Conservation (phyloP, 2,797 vertebrate genomes). For the Columba guinea region DNA sequence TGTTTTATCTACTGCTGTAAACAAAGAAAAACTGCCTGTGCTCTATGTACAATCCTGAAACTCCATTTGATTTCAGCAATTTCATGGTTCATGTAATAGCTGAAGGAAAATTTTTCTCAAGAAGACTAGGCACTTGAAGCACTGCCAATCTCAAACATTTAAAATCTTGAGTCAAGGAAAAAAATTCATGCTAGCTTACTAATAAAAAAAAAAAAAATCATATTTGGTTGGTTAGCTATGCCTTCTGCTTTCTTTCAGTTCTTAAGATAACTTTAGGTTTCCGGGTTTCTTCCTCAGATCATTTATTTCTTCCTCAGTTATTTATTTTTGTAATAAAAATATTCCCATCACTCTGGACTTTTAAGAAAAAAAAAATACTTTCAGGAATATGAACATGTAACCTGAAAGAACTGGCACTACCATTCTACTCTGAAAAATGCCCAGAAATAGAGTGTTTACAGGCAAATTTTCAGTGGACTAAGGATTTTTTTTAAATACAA, state of each 20-base stretch:
- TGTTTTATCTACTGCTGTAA: slow-evolving; percentile 41
- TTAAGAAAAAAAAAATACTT: not conserved
- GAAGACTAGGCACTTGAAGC: not conserved
- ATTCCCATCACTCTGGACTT: not conserved
- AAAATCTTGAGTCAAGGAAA: not conserved
- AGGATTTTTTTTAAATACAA: not conserved
- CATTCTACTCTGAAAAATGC: not conserved
- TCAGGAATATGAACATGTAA: not conserved
- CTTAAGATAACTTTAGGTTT: not conserved
- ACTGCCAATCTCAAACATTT: not conserved
- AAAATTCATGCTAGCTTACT: not conserved
- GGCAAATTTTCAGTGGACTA: not conserved
- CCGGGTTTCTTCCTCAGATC: not conserved
- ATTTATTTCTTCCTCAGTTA: no score
- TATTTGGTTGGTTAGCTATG: not conserved
- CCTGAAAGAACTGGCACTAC: not conserved
- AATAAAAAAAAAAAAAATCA: not conserved
- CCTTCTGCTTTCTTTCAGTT: not conserved
- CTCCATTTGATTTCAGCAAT: slow-evolving; percentile 57
- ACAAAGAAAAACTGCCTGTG: slow-evolving; percentile 49
- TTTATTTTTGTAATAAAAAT: not conserved
- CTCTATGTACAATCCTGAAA: slow-evolving; percentile 23
- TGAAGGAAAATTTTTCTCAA: slow-evolving; percentile 53
- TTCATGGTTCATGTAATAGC: slow-evolving; percentile 46
- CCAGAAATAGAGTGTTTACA: not conserved